A percentile compares a stretch with the other conserved stretches of the same genome.
Evolutionary conservation across 2,797 vertebrate species (phyloP).

Genomic region (Alosa sapidissima): DNA sequence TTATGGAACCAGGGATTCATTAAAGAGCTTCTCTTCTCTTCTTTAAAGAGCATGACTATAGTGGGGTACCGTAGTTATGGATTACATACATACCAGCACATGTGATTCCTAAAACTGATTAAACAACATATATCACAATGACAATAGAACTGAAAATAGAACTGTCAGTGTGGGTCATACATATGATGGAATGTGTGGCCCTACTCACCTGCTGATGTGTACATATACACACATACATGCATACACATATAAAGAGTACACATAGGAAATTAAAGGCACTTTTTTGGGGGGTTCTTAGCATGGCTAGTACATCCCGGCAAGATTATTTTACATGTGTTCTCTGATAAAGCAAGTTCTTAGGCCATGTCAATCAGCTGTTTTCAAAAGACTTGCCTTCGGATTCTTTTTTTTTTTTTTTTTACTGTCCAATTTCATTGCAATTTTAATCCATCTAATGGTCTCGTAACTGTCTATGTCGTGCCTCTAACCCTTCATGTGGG

Average conservation of each 20-base stretch:
- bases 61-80: not conserved
- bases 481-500: not conserved
- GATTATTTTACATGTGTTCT: not conserved
- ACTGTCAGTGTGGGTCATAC: not conserved
- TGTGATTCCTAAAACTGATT: not conserved
- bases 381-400: not conserved
- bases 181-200: not conserved
- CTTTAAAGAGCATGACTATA: not conserved
- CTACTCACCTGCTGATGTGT: not conserved
- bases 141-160: not conserved
- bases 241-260: too few relatives aligned
- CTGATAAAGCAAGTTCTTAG: not conserved
- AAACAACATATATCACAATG: not conserved
- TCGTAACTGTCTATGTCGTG: not conserved
- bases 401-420: not conserved
- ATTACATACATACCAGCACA: not conserved
- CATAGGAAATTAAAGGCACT: not conserved
- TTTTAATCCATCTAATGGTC: not conserved
- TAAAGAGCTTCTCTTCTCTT: too few relatives aligned
- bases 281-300: not conserved
- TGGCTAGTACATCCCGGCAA: not conserved
- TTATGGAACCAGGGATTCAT: too few relatives aligned
- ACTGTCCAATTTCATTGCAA: not conserved
- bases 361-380: not conserved
- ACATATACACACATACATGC: too few relatives aligned